Evolutionary conservation across 2,888 invertebrate genomes (phyloP).

Genomic region (Pollenia labialis): DNA sequence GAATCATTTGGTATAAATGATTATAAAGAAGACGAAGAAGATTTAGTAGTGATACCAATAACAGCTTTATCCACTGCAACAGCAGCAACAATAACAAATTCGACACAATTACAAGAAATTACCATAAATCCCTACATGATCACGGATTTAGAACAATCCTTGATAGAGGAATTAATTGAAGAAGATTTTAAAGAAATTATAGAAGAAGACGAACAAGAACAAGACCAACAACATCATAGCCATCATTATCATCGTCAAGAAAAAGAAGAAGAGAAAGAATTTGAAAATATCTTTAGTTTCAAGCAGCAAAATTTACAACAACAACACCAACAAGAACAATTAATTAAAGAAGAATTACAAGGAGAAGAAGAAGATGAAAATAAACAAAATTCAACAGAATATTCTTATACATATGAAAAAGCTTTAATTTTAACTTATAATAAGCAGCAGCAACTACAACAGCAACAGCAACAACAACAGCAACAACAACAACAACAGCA

Average conservation of each 20-base stretch:
- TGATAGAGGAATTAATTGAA: conserved; percentile 67
- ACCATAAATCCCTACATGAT: conserved; percentile 57
- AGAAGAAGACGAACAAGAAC: conserved; percentile 50
- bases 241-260: too few species aligned
- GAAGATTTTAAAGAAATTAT: conserved; percentile 66
- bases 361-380: not conserved
- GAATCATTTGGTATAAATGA: conserved; percentile 66
- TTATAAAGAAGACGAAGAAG: conserved; percentile 62
- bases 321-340: conserved; percentile 14
- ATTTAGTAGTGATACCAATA: conserved; percentile 46
- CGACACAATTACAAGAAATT: conserved; percentile 42
- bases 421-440: conserved; percentile 37
- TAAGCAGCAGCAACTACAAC: conserved; percentile 29
- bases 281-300: conserved; percentile 13
- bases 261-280: conserved; percentile 1
- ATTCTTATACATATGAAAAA: conserved; percentile 40
- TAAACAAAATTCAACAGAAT: conserved; percentile 22
- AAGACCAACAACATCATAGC: conserved; percentile 20
- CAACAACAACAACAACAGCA: conserved; percentile 22
- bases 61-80: conserved; percentile 23
- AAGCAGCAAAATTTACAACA: conserved; percentile 29
- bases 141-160: conserved; percentile 56
- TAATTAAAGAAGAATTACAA: not conserved
- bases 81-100: conserved; percentile 24
- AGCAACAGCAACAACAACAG: conserved; percentile 29